These are phyloP conservation scores for Phortica magna DNA, from an alignment of 2,888 invertebrate genomes.

Conservation along the genomic window DNA sequence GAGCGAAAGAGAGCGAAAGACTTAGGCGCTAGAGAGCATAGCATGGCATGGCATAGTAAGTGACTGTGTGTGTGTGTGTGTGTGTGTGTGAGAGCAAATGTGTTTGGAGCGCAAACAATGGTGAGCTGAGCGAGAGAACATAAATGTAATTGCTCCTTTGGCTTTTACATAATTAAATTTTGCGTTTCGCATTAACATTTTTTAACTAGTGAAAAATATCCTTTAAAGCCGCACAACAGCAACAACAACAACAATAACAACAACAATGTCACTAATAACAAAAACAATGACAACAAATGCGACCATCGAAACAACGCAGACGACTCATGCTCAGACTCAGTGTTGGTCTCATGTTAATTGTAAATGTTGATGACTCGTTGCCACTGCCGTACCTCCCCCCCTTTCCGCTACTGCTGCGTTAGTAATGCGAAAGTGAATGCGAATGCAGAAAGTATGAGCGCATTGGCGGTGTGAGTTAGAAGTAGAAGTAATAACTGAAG, in stretches of 20 bases:
- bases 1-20: conserved; percentile 10
- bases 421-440: neutral
- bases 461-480: neutral
- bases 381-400: no score
- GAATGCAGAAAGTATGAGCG: neutral
- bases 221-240: neutral
- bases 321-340: neutral
- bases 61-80: no score
- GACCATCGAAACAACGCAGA: neutral
- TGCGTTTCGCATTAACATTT: conserved; percentile 58
- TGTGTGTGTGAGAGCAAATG: neutral
- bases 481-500: neutral
- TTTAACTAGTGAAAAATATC: conserved; percentile 33
- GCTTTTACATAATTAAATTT: conserved; percentile 72
- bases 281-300: no score
- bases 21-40: neutral
- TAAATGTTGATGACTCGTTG: conserved; percentile 10
- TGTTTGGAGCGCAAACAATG: neutral
- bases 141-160: conserved; percentile 46
- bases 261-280: no score
- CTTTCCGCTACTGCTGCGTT: neutral
- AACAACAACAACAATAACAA: no score
- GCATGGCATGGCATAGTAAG: no score
- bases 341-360: conserved; percentile 13
- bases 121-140: conserved; percentile 22